Evolutionary conservation across 1,140 invertebrate genomes (phyloP).

Genomic region (Drosophila ironensis): DNA sequence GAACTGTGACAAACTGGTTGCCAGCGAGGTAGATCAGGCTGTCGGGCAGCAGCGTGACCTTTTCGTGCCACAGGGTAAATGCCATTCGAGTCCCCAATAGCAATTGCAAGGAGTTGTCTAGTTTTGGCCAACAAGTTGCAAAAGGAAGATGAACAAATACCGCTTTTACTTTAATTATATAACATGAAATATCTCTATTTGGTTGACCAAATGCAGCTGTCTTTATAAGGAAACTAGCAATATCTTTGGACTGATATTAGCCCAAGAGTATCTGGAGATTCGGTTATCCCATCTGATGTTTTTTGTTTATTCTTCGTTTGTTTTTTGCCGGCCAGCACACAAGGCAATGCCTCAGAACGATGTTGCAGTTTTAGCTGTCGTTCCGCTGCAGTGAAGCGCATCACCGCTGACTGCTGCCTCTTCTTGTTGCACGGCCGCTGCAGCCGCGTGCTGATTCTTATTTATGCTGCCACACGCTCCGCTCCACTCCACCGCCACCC

Average conservation of each 20-base stretch:
- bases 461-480: conserved; percentile 64
- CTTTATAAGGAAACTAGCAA: no score
- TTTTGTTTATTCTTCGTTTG: conserved; percentile 20
- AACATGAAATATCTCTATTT: no score
- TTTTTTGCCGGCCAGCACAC: conserved; percentile 35
- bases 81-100: background rate
- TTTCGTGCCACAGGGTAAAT: conserved; percentile 18
- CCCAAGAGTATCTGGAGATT: background rate
- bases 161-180: no score
- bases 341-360: conserved; percentile 31
- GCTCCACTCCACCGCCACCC: background rate
- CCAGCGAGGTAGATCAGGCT: conserved; percentile 23
- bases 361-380: conserved; percentile 25
- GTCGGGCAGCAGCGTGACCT: conserved; percentile 10
- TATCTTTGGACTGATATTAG: no score
- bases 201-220: no score
- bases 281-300: background rate
- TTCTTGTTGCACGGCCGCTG: conserved; percentile 1
- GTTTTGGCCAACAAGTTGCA: background rate
- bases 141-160: conserved; percentile 5
- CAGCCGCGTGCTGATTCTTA: conserved; percentile 65
- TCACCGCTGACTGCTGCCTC: conserved; percentile 46
- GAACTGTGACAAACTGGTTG: conserved; percentile 25
- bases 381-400: conserved; percentile 75
- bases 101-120: background rate